Conservation (phyloP, 2,797 vertebrate species). For the Rhinichthys osculus region DNA sequence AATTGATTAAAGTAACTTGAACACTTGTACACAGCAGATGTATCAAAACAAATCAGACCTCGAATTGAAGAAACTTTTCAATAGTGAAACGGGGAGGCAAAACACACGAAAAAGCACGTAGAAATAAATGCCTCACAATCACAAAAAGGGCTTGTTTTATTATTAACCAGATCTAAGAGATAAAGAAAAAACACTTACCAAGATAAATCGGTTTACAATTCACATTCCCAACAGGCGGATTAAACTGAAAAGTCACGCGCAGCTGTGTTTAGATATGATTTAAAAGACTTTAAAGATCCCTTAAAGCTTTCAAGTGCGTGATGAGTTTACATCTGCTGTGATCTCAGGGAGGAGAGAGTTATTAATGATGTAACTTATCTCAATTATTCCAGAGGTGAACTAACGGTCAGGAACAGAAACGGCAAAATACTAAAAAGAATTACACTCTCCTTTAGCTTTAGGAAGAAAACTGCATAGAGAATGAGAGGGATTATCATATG, state of each 20-base stretch:
- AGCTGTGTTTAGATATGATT: constrained; percentile 1
- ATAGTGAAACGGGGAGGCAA: not conserved
- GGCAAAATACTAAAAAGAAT: not conserved
- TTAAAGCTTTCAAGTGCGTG: not conserved
- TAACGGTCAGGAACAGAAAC: constrained; percentile 6
- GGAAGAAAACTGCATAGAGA: not conserved
- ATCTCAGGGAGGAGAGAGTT: not conserved
- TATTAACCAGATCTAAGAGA: constrained; percentile 27
- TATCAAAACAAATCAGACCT: not conserved
- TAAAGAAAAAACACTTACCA: not conserved
- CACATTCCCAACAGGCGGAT: constrained; percentile 15
- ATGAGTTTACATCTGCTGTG: constrained; percentile 6
- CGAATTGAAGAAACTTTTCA: not conserved
- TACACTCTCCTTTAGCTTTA: constrained; percentile 8
- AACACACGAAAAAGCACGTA: constrained; percentile 2
- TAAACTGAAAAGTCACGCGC: not conserved
- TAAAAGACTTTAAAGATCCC: not conserved
- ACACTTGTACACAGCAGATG: not conserved
- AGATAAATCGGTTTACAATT: constrained; percentile 28
- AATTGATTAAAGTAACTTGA: not conserved
- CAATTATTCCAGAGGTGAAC: constrained; percentile 31
- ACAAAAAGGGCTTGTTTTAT: not conserved
- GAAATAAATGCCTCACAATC: not conserved
- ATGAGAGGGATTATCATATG: not conserved
- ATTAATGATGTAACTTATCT: constrained; percentile 19